Base-by-base conservation (phyloP, 2,888 invertebrate genomes). In the Chouioia cunea region DNA sequence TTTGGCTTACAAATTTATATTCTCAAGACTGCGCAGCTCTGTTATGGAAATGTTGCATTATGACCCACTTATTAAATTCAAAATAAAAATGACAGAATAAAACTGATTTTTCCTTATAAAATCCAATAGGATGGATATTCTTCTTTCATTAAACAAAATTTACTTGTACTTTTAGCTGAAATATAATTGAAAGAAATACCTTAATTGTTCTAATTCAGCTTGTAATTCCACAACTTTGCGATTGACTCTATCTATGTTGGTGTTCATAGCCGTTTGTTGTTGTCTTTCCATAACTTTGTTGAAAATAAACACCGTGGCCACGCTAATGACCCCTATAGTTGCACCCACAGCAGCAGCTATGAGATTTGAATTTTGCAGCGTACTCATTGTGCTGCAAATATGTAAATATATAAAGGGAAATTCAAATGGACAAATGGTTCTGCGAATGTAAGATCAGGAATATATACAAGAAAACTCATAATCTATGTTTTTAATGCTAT, bases 331-430 rank as follows among this genome's bases (percentile, higher is more conserved):
- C 18, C 84, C 83, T 56, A 84, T 78, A 46, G 84, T 79, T 63
- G 83, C 82, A 14, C 83, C 81, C 20, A 85, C 75, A 20, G 81
- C 82, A 66, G 80, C 81, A 56, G 81, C 82, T 48, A 84, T 79
- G 72, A 83, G 73, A 69, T 77, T 79, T 47, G 78, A 73, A 66
- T 76, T 79, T 59, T 79, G 79, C 47, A 79, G n/a, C 18, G 79
- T 74, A 74, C 77, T 81, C 83, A 83, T 83, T 71, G 63, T 78
- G 71, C 77, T 75, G 60, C 10, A 68, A 73, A 48, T 50, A 54
- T n/a, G n/a, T 2, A 36, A 36, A 12, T 36, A 36, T 10, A 36
- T 36, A 36, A 36, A 10, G 36, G 36, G 12, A 36, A 36, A 36
- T 36, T 36, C 12, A 12, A 36, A 36, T 36, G 36, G 6, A 36